Conservation (phyloP, 2,113 vertebrate species). For the Lampris incognitus region DNA sequence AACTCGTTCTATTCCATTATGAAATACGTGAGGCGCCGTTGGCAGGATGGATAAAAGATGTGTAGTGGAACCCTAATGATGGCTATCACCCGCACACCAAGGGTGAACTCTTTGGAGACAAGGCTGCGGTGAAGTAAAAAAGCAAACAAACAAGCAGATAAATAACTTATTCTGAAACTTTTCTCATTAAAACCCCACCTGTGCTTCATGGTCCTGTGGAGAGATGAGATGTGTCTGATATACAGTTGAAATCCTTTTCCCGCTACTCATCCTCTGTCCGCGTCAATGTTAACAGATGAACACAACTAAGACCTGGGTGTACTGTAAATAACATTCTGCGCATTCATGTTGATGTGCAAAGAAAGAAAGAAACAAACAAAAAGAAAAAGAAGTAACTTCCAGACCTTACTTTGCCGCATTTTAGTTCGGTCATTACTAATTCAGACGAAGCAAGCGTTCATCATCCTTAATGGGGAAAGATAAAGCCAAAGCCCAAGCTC, state of each 20-base stretch:
- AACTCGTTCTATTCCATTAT: constrained; percentile 18
- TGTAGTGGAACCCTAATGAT: too few relatives aligned
- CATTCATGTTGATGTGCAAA: background rate
- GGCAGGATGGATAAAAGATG: background rate
- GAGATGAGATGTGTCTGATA: constrained; percentile 42
- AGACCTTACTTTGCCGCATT: background rate
- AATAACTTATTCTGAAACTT: constrained; percentile 54
- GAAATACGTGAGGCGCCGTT: background rate
- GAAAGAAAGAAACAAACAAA: background rate
- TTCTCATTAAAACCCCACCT: constrained; percentile 60
- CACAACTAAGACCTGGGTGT: background rate
- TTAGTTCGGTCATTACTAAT: background rate
- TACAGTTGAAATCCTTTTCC: constrained; percentile 7
- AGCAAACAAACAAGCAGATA: background rate
- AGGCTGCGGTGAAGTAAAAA: background rate
- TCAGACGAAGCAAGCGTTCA: constrained; percentile 37
- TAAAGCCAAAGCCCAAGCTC: constrained; percentile 8
- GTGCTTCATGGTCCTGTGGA: constrained; percentile 15
- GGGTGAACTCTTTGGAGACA: background rate
- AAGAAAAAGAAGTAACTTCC: background rate
- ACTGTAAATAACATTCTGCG: background rate
- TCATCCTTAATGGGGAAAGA: constrained; percentile 18
- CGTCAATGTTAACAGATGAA: background rate
- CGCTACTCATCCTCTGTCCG: background rate
- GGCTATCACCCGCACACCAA: background rate